These are phyloP conservation scores for Cheumatopsyche charites DNA, from an alignment of 1,140 invertebrate species.

Conservation along the genomic window DNA sequence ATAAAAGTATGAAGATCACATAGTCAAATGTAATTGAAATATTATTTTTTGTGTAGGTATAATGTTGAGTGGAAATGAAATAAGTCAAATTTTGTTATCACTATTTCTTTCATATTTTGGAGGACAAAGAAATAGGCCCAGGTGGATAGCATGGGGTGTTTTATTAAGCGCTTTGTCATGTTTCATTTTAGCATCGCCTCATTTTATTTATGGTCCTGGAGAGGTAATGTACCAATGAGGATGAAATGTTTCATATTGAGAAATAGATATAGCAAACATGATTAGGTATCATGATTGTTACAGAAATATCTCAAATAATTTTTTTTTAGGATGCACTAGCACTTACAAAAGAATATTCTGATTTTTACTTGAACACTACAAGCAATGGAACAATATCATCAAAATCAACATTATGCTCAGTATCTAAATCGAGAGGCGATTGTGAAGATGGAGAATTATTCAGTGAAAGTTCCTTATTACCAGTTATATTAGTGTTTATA, in stretches of 20 bases:
- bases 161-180: slow-evolving; percentile 68
- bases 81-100: slow-evolving; percentile 70
- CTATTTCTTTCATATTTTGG: slow-evolving; percentile 68
- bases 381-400: slow-evolving; percentile 20
- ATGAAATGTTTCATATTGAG: slow-evolving; percentile 37
- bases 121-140: slow-evolving; percentile 65
- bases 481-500: slow-evolving; percentile 69
- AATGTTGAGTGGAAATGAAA: slow-evolving; percentile 73
- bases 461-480: slow-evolving; percentile 59
- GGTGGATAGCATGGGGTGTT: slow-evolving; percentile 71
- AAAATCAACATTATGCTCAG: slow-evolving; percentile 41
- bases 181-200: slow-evolving; percentile 69
- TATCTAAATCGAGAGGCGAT: slow-evolving; percentile 47
- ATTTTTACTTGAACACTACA: slow-evolving; percentile 44
- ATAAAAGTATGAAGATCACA: too few relatives aligned
- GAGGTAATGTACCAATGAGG: slow-evolving; percentile 60
- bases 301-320: slow-evolving; percentile 1
- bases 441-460: slow-evolving; percentile 58
- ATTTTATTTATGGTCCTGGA: slow-evolving; percentile 71
- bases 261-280: neutral
- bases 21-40: neutral
- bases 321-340: slow-evolving; percentile 51
- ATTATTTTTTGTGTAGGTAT: slow-evolving; percentile 60
- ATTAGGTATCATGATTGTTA: neutral
- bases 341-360: slow-evolving; percentile 57